phyloP scores from a whole-genome alignment of 2,797 vertebrate genomes.

The Catharus ustulatus region DNA sequence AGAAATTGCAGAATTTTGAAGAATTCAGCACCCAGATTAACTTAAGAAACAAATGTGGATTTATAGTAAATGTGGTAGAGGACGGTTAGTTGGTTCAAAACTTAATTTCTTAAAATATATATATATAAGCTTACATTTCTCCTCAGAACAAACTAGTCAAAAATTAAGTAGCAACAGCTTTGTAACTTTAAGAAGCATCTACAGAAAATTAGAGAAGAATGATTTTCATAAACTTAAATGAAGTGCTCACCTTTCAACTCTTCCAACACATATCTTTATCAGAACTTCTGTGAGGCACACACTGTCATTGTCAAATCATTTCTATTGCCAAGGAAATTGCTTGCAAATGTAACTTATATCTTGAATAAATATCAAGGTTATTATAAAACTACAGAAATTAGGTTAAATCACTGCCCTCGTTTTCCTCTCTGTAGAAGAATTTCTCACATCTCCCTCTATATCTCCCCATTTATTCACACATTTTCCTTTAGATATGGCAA shows the following conservation, averaged over 20 bases:
- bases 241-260: conserved; percentile 5
- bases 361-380: conserved; percentile 20
- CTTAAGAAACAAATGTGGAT: not conserved
- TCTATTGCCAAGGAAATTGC: not conserved
- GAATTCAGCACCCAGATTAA: not conserved
- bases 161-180: not conserved
- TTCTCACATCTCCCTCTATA: not conserved
- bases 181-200: not conserved
- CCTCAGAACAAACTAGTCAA: not conserved
- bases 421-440: not conserved
- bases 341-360: conserved; percentile 16
- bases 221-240: not conserved
- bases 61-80: not conserved
- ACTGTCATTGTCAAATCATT: not conserved
- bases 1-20: not conserved
- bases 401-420: not conserved
- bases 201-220: not conserved
- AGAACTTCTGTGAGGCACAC: not conserved
- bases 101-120: not conserved
- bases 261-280: not conserved
- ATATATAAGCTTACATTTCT: not conserved
- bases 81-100: not conserved
- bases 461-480: not conserved
- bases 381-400: conserved; percentile 29
- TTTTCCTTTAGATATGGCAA: not conserved